Evolutionary conservation across 2,113 vertebrate genomes (phyloP).

Genomic region (Chlamydotis undulata): DNA sequence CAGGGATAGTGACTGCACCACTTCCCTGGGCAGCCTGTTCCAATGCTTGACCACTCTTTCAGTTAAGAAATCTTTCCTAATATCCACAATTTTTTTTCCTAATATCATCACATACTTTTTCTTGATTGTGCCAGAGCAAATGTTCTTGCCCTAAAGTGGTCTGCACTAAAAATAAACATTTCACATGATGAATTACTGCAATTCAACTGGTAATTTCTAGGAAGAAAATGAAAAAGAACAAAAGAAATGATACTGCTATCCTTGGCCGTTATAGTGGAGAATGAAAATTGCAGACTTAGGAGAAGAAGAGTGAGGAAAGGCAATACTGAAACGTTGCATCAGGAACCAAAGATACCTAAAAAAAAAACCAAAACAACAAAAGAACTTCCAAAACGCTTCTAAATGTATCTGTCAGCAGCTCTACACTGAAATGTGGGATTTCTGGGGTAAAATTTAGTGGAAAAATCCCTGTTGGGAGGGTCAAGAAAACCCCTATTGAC

Average conservation of each 20-base stretch:
- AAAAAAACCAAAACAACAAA: background rate
- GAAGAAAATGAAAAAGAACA: slow-evolving; percentile 11
- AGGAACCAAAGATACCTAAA: background rate
- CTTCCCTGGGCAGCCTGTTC: too few species aligned
- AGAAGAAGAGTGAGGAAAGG: background rate
- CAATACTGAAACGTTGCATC: background rate
- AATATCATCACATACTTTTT: background rate
- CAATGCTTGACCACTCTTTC: too few species aligned
- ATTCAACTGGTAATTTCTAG: background rate
- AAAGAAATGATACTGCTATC: background rate
- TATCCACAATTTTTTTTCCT: too few species aligned
- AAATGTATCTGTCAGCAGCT: background rate
- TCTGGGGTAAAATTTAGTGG: background rate
- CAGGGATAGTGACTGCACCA: too few species aligned
- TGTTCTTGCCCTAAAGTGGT: background rate
- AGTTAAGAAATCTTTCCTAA: too few species aligned
- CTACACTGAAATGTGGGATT: background rate
- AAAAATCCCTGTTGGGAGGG: background rate
- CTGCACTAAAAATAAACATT: slow-evolving; percentile 18
- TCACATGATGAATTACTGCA: background rate
- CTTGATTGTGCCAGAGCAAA: slow-evolving; percentile 23
- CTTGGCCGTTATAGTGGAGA: background rate
- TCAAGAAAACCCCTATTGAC: background rate
- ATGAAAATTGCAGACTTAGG: background rate
- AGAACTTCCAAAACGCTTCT: background rate